phyloP scores from a whole-genome alignment of 2,888 invertebrate genomes.

The Malthinus seriepunctatus region DNA sequence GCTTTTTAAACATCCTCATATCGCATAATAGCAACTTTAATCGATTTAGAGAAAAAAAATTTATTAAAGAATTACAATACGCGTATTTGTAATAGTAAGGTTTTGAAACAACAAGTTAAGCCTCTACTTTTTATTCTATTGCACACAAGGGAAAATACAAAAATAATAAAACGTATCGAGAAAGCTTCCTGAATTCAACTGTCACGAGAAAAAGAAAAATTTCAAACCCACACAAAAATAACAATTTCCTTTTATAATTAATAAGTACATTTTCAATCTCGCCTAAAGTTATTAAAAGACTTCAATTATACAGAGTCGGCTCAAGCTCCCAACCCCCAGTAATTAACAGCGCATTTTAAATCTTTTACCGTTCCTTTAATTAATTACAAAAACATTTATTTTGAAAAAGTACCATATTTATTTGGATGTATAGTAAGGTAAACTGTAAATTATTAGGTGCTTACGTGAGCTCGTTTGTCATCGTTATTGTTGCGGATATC shows the following conservation, averaged over 20 bases:
- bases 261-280: background rate
- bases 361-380: too few relatives aligned
- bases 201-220: constrained; percentile 31
- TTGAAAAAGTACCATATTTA: too few relatives aligned
- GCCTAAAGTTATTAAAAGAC: background rate
- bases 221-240: constrained; percentile 4
- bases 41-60: background rate
- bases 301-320: too few relatives aligned
- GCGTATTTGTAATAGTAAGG: constrained; percentile 20
- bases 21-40: constrained; percentile 6
- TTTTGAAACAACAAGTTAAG: constrained; percentile 30
- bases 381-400: too few relatives aligned
- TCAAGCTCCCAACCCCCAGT: too few relatives aligned
- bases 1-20: background rate
- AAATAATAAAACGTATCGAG: constrained; percentile 46
- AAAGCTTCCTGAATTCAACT: constrained; percentile 41
- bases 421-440: constrained; percentile 24
- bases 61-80: constrained; percentile 7
- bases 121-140: constrained; percentile 31
- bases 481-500: constrained; percentile 32
- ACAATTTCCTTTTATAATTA: background rate
- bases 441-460: constrained; percentile 25
- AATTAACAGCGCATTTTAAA: too few relatives aligned
- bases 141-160: constrained; percentile 42
- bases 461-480: constrained; percentile 29